Percentiles rank a stretch among this genome's conserved stretches.
Conservation (phyloP, 2,888 invertebrate genomes). For the Eupithecia insigniata region DNA sequence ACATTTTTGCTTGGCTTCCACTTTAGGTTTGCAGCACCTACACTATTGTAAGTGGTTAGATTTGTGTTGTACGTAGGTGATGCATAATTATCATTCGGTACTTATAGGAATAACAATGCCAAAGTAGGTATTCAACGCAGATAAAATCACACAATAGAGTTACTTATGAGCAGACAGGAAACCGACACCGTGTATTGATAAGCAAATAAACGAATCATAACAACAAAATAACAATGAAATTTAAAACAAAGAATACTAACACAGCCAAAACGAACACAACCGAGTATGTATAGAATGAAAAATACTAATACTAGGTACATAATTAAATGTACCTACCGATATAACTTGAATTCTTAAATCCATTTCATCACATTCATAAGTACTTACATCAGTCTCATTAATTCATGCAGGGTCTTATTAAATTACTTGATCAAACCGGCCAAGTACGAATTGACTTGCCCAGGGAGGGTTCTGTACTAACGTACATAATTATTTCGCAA, state of each 20-base stretch:
- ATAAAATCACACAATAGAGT: neutral
- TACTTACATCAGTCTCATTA: neutral
- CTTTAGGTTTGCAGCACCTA: no score
- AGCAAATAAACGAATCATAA: neutral
- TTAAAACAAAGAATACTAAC: neutral
- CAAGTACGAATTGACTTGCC: no score
- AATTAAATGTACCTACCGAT: neutral
- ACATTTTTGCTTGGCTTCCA: no score
- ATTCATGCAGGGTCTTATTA: neutral
- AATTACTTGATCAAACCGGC: no score
- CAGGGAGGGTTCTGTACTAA: no score
- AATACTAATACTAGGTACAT: no score
- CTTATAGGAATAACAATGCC: neutral
- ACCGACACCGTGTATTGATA: neutral
- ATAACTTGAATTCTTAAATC: neutral
- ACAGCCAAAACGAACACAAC: neutral
- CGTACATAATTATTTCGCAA: no score
- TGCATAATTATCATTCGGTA: no score
- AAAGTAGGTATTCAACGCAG: neutral
- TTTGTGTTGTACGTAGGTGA: no score
- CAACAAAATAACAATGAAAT: neutral
- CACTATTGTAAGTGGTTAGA: no score
- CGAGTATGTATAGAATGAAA: neutral
- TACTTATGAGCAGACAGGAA: neutral
- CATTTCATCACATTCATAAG: neutral